Evolutionary conservation across 2,797 vertebrate genomes (phyloP).

Genomic region (Zalophus californianus): DNA sequence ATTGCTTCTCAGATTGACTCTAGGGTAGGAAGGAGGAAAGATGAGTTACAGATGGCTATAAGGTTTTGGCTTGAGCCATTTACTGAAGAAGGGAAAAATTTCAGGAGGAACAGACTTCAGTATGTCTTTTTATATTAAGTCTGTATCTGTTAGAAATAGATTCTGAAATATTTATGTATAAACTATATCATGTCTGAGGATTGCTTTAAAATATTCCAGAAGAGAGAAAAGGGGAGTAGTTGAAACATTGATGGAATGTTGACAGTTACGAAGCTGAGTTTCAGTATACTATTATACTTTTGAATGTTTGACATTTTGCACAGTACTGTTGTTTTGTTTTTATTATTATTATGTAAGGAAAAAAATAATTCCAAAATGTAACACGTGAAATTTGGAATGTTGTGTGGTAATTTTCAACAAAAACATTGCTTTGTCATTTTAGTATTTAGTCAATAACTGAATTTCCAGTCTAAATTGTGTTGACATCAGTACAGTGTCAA

Average conservation of each 20-base stretch:
- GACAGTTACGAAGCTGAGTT: neutral
- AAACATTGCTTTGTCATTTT: constrained; percentile 44
- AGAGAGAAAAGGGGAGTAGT: neutral
- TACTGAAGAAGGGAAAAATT: constrained; percentile 13
- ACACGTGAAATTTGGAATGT: constrained; percentile 50
- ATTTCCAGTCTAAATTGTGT: constrained; percentile 30
- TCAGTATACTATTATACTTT: constrained; percentile 20
- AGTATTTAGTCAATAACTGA: constrained; percentile 26
- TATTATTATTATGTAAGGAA: neutral
- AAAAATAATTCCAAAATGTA: constrained; percentile 31
- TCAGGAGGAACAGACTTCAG: constrained; percentile 6
- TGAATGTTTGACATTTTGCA: constrained; percentile 22
- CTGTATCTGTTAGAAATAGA: neutral
- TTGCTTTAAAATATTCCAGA: constrained; percentile 54
- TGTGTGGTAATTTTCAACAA: constrained; percentile 36
- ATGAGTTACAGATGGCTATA: neutral
- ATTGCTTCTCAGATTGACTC: neutral
- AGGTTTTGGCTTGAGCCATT: constrained; percentile 17
- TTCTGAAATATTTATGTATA: constrained; percentile 8
- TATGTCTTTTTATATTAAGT: constrained; percentile 12
- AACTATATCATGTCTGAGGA: constrained; percentile 5
- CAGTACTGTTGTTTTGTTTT: neutral
- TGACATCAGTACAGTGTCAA: constrained; percentile 44
- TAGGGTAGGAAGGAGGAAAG: neutral
- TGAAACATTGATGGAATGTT: constrained; percentile 53